Base-by-base conservation (phyloP, 1,140 invertebrate species). In the Conopomorpha cramerella region DNA sequence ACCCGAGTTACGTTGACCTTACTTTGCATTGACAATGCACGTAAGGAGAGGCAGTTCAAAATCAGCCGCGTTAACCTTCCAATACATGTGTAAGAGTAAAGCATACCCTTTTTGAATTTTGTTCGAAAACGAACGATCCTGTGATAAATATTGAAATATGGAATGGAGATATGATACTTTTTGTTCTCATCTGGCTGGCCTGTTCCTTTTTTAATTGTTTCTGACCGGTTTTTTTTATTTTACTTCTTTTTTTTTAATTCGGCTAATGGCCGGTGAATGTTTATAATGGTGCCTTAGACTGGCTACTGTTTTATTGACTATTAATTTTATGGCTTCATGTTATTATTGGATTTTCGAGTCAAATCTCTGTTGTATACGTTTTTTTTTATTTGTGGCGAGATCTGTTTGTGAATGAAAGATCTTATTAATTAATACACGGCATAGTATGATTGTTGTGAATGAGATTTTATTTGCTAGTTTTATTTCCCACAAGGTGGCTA, bases 71-170 rank as follows among this genome's bases (percentile, higher is more conserved):
- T n/a, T n/a, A n/a, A n/a, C n/a, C 19, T 10, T 23, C 4, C 19
- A 23, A 10, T 23, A 23, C 19, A 23, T 23, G 10, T 23, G 4
- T 23, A 29, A 32, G 16, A 4, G 16, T 8, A 45, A 27, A 31
- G 37, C 29, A 41, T 39, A 52, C 47, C 55, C 51, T 59, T 57
- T 63, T 59, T 47, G 51, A 53, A 58, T 68, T 66, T 67, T 58
- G 62, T 63, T 60, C 59, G 54, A 57, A 71, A 71, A 66, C 52
- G 62, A 59, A 54, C 52, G 62, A 71, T 71, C 56, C 45, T 42
- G 62, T 52, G 67, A 68, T 72, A 72, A 72, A 72, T 72, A 65
- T 72, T 68, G 58, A 68, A 72, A 65, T 72, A 67, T 71, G 62
- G 57, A 59, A 62, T 59, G 59, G 54, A 60, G 57, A 62, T 65